Conservation (phyloP, 2,113 vertebrate genomes). For the Chaetodon auriga region DNA sequence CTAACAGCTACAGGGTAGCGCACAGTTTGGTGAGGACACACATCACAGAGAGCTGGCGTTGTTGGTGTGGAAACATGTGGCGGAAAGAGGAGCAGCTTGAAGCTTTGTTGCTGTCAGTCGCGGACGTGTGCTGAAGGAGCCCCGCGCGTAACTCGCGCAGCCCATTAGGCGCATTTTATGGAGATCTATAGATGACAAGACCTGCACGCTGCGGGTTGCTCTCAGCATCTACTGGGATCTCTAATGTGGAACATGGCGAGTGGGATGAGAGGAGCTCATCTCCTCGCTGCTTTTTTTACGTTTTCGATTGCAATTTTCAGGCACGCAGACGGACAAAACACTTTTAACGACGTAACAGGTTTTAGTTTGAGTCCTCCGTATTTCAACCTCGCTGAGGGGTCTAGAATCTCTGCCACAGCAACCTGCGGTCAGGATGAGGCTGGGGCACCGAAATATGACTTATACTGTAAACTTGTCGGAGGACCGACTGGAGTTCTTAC, state of each 20-base stretch:
- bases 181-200: conserved; percentile 70
- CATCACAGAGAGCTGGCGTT: neutral
- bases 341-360: conserved; percentile 60
- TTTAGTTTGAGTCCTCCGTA: conserved; percentile 90
- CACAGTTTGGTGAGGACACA: conserved; percentile 28
- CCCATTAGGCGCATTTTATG: conserved; percentile 54
- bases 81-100: conserved; percentile 22
- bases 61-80: conserved; percentile 53
- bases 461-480: conserved; percentile 94
- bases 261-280: conserved; percentile 65
- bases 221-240: conserved; percentile 72
- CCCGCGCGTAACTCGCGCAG: conserved; percentile 39
- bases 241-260: conserved; percentile 78
- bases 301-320: conserved; percentile 46
- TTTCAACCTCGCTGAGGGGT: conserved; percentile 90
- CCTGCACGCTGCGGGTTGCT: conserved; percentile 61
- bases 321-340: conserved; percentile 61
- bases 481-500: conserved; percentile 85
- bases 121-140: conserved; percentile 14
- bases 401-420: conserved; percentile 88
- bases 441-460: conserved; percentile 81
- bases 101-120: conserved; percentile 22
- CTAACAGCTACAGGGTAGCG: conserved; percentile 65
- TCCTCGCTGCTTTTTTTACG: conserved; percentile 45
- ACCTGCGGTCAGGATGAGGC: conserved; percentile 91